phyloP scores from a whole-genome alignment of 2,888 invertebrate genomes.

The Agriopis aurantiaria region DNA sequence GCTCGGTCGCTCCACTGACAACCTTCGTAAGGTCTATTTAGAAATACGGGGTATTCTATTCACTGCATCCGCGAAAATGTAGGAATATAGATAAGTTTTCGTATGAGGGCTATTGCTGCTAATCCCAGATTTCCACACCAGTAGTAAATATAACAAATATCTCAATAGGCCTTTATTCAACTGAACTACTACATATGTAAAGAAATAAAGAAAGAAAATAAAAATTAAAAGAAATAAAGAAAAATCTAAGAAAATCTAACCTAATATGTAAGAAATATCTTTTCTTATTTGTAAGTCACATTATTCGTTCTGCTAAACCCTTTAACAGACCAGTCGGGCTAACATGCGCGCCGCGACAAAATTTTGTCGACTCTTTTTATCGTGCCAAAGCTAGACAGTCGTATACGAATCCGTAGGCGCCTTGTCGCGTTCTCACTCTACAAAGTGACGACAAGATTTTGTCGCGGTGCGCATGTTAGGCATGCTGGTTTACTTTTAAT shows the following conservation, averaged over 20 bases:
- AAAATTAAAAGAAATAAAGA: no score
- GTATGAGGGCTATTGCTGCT: no score
- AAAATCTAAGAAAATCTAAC: no score
- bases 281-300: not conserved
- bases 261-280: not conserved
- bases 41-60: not conserved
- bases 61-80: not conserved
- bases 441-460: no score
- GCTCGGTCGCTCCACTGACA: constrained; percentile 51
- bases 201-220: no score
- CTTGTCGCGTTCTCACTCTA: no score
- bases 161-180: not conserved
- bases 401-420: no score
- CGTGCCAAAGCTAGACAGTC: no score
- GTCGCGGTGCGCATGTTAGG: no score
- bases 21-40: constrained; percentile 41
- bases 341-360: no score
- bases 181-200: no score
- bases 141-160: not conserved
- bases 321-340: not conserved
- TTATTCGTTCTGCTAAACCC: not conserved
- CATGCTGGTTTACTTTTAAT: not conserved
- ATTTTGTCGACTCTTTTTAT: no score
- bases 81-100: not conserved
- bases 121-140: not conserved